Conservation (phyloP, 2,888 invertebrate species). For the Andricus quercusramuli region DNA sequence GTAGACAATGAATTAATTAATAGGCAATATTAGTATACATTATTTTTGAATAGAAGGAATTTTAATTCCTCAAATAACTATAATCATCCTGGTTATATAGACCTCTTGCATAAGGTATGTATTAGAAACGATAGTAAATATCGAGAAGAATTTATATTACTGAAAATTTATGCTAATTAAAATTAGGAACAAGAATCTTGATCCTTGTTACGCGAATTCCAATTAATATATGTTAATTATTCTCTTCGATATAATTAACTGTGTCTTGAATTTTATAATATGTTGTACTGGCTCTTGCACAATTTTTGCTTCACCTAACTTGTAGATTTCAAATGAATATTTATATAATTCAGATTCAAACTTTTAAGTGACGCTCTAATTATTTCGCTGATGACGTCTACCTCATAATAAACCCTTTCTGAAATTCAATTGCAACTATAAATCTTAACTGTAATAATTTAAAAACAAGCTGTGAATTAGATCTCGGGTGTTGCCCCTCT, state of each 20-base stretch:
- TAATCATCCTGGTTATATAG: neutral
- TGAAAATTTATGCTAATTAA: conserved; percentile 11
- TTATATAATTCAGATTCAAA: neutral
- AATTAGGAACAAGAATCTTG: conserved; percentile 7
- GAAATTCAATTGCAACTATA: neutral
- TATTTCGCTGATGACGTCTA: neutral
- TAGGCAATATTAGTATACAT: neutral
- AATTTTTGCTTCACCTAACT: neutral
- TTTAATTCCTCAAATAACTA: neutral
- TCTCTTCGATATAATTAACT: neutral
- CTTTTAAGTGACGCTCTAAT: neutral
- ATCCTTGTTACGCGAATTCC: conserved; percentile 23
- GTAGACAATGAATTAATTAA: neutral
- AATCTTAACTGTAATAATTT: too few species aligned
- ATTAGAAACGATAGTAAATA: neutral
- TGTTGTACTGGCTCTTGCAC: neutral
- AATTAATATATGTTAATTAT: conserved; percentile 33
- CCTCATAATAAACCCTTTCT: neutral
- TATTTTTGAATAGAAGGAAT: neutral
- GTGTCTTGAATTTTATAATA: neutral
- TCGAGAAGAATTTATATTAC: neutral
- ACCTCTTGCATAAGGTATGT: neutral
- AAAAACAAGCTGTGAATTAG: too few species aligned
- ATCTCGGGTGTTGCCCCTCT: too few species aligned
- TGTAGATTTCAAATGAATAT: neutral